phyloP scores from a whole-genome alignment of 2,113 vertebrate species.

The Petrocephalus microphthalmus region DNA sequence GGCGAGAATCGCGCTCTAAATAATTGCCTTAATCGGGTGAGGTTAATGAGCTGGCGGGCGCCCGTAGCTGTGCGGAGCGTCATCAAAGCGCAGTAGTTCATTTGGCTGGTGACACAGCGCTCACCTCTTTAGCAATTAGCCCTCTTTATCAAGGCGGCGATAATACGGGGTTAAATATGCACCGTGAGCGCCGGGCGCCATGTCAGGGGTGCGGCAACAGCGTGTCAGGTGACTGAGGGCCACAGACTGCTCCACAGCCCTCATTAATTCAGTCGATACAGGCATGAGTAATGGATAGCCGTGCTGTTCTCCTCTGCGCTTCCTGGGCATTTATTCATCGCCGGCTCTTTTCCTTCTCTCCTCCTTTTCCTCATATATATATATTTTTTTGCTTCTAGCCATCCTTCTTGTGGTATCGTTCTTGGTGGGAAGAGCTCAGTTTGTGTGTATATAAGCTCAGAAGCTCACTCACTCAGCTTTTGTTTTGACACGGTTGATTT shows the following conservation, averaged over 20 bases:
- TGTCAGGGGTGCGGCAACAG: neutral
- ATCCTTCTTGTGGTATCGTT: neutral
- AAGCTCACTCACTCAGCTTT: neutral
- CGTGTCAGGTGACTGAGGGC: neutral
- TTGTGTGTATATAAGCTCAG: neutral
- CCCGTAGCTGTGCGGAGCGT: slow-evolving; percentile 44
- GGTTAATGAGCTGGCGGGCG: slow-evolving; percentile 63
- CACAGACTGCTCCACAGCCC: neutral
- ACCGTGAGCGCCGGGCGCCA: slow-evolving; percentile 22
- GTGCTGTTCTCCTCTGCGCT: neutral
- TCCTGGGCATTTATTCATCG: neutral
- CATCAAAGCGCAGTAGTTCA: slow-evolving; percentile 47
- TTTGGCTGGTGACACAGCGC: slow-evolving; percentile 41
- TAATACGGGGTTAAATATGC: slow-evolving; percentile 48
- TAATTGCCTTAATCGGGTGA: slow-evolving; percentile 70
- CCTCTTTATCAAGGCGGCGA: slow-evolving; percentile 36
- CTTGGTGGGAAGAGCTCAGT: neutral
- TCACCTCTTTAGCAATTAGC: slow-evolving; percentile 56
- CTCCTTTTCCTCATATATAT: neutral
- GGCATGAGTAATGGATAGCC: slow-evolving; percentile 10
- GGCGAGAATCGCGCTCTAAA: slow-evolving; percentile 62
- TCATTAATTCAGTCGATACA: neutral
- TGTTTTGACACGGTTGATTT: neutral
- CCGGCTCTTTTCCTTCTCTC: neutral
- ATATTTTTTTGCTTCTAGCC: neutral